phyloP scores from a whole-genome alignment of 2,888 invertebrate genomes.

The Neoscelio sp. region DNA sequence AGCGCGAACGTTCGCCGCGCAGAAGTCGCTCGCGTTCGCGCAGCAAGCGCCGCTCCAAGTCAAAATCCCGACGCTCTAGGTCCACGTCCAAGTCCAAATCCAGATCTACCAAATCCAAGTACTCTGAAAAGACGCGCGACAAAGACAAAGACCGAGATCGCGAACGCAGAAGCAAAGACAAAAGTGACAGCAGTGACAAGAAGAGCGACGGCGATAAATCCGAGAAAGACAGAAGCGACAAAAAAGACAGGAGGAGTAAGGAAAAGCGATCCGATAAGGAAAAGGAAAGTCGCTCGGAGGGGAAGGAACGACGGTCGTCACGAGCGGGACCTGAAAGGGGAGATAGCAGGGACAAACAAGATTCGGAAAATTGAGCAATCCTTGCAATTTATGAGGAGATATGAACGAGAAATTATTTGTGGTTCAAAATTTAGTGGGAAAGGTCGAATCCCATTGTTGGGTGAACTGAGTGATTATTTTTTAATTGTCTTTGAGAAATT shows the following conservation, averaged over 20 bases:
- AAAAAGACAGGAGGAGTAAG: constrained; percentile 74
- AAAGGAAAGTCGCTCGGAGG: too few relatives aligned
- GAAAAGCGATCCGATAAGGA: constrained; percentile 77
- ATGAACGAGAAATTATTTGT: background rate
- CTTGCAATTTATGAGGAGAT: background rate
- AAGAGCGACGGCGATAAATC: constrained; percentile 80
- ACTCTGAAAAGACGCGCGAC: constrained; percentile 79
- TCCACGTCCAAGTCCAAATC: constrained; percentile 84
- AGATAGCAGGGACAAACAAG: constrained; percentile 68
- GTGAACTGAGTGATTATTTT: too few relatives aligned
- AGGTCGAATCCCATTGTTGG: too few relatives aligned
- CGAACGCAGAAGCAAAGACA: constrained; percentile 76
- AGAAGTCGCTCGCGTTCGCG: constrained; percentile 83
- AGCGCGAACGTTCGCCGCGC: constrained; percentile 76
- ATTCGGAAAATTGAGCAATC: constrained; percentile 52
- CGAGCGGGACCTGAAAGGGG: constrained; percentile 68
- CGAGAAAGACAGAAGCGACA: constrained; percentile 75
- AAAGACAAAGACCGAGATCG: constrained; percentile 72
- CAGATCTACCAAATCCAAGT: constrained; percentile 81
- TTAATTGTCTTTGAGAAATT: too few relatives aligned
- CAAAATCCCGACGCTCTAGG: constrained; percentile 82
- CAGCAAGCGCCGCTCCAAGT: constrained; percentile 85
- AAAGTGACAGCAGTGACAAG: constrained; percentile 78
- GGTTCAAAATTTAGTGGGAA: background rate
- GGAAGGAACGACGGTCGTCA: too few relatives aligned